phyloP scores from a whole-genome alignment of 2,888 invertebrate species.

The Acleris holmiana region DNA sequence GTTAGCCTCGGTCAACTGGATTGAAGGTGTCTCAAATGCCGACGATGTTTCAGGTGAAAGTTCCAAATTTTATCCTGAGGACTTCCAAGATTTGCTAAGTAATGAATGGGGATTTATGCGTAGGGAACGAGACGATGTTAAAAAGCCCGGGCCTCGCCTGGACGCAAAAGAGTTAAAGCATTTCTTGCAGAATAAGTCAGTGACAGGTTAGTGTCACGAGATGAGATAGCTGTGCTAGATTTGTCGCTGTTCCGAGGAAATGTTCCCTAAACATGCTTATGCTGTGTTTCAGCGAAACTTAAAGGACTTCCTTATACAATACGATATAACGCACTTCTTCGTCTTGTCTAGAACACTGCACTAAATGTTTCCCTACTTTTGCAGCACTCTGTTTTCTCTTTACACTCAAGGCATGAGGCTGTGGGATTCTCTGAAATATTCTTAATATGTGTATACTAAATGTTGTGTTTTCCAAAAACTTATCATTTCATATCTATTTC shows the following conservation, averaged over 20 bases:
- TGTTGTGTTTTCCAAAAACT: slow-evolving; percentile 45
- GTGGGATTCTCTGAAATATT: slow-evolving; percentile 51
- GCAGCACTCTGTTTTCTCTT: slow-evolving; percentile 65
- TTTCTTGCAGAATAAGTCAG: slow-evolving; percentile 78
- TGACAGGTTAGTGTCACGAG: slow-evolving; percentile 83
- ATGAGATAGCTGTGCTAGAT: slow-evolving; percentile 60
- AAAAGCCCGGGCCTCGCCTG: slow-evolving; percentile 96
- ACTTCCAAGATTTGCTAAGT: slow-evolving; percentile 85
- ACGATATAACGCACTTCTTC: slow-evolving; percentile 65
- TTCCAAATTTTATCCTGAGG: slow-evolving; percentile 77
- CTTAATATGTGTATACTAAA: slow-evolving; percentile 47
- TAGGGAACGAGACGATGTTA: slow-evolving; percentile 95
- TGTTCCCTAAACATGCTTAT: slow-evolving; percentile 47
- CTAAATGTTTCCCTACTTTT: slow-evolving; percentile 72
- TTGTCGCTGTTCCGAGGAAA: slow-evolving; percentile 66
- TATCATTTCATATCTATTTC: slow-evolving; percentile 6
- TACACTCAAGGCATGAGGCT: slow-evolving; percentile 61
- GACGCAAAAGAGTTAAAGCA: slow-evolving; percentile 86
- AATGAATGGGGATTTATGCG: slow-evolving; percentile 92
- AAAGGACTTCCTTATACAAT: slow-evolving; percentile 56
- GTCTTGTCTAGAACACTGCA: slow-evolving; percentile 71
- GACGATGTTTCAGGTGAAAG: slow-evolving; percentile 83
- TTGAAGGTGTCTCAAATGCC: slow-evolving; percentile 67
- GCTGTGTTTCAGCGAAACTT: slow-evolving; percentile 50
- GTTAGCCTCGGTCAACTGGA: slow-evolving; percentile 53